Evolutionary conservation across 2,797 vertebrate species (phyloP), one percentile per base, ranked within the genome.

Genomic region (Sebastes minor): DNA sequence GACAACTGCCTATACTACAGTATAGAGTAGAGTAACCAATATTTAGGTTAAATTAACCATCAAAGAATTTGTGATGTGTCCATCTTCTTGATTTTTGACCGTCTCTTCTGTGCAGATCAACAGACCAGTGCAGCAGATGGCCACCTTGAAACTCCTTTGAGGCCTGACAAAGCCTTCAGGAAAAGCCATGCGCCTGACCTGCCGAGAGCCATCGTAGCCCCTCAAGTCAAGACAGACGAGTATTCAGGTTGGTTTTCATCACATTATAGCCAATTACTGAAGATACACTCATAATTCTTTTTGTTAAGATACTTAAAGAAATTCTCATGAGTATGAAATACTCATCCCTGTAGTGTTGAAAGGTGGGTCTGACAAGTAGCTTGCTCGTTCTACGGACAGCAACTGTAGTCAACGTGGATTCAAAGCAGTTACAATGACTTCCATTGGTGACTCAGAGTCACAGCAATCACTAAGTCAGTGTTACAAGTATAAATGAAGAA

Each of bases 131-230:
- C 28, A 13, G 30, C 23, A 22, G 71, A 25, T 9, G 38, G 60
- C 27, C 56, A 70, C 20, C 90, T 92, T 1, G 9, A 46, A 35
- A 94, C 94, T 2, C 94, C 94, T 23, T 2, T 6, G 3, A 87
- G 88, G 71, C 3, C 28, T 0, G 57, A 76, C 4, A 71, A 68
- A 1, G 59, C 60, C 27, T 81, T 78, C 2, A 28, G 49, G 30
- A 82, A 73, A 11, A n/a, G 27, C 2, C 52, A 71, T 1, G 18
- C 4, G 13, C 1, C 30, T 4, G 71, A 79, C 72, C 60, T 91
- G 38, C 89, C 92, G 0, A 82, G 32, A 59, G 87, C 86, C 4
- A 16, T 87, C 1, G 86, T 89, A 0, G 9, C 6, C 8, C 91
- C 92, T n/a, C 78, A 82, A 25, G 64, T 83, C 49, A 86, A 84